phyloP scores from a whole-genome alignment of 2,888 invertebrate genomes.

The Drosophila sordidula region DNA sequence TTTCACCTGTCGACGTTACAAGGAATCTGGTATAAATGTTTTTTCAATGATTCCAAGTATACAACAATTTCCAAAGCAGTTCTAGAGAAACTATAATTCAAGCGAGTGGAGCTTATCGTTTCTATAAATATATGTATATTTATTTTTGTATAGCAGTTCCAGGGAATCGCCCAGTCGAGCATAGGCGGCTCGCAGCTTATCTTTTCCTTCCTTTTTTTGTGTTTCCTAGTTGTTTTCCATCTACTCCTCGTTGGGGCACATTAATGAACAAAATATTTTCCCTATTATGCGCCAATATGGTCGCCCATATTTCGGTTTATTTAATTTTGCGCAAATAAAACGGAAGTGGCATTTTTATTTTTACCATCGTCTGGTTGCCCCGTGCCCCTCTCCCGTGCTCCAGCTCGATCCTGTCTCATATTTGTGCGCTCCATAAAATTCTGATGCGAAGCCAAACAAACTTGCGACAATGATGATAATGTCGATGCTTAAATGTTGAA shows the following conservation, averaged over 20 bases:
- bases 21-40: background rate
- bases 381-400: slow-evolving; percentile 7
- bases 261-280: slow-evolving; percentile 80
- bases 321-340: slow-evolving; percentile 82
- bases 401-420: slow-evolving; percentile 61
- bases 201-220: slow-evolving; percentile 4
- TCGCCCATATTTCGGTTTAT: slow-evolving; percentile 81
- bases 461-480: slow-evolving; percentile 74
- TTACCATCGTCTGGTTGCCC: slow-evolving; percentile 45
- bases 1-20: too few species aligned
- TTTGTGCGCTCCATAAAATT: slow-evolving; percentile 78
- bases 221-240: slow-evolving; percentile 38
- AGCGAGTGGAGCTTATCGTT: background rate
- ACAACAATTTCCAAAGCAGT: background rate
- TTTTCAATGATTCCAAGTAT: background rate
- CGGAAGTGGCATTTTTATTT: slow-evolving; percentile 80
- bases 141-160: background rate
- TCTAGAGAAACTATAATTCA: background rate
- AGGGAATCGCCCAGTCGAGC: slow-evolving; percentile 28
- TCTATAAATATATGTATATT: background rate
- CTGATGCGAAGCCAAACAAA: slow-evolving; percentile 72
- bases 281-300: slow-evolving; percentile 81
- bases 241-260: slow-evolving; percentile 54
- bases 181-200: slow-evolving; percentile 1
- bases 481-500: slow-evolving; percentile 64